Evolutionary conservation across 1,140 invertebrate genomes (phyloP), one percentile per base, ranked within the genome.

Genomic region (Drosophila leontia): DNA sequence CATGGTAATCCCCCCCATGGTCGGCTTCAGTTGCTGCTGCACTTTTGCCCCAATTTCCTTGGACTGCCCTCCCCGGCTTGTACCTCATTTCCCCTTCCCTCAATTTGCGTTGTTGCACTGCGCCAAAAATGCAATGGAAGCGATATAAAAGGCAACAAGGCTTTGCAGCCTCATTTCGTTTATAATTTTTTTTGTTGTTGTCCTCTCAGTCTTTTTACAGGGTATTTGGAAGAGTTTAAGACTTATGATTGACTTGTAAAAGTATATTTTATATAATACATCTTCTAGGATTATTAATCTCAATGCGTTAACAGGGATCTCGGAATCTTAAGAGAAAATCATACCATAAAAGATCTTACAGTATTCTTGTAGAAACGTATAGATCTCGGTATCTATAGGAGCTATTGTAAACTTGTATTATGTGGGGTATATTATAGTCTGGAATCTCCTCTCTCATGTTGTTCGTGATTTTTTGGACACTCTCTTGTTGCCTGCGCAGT

Each of bases 31-130:
- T 39, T 42, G 39, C 56, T 56, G 55, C 44, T 78, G 75, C 76
- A 71, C 75, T 78, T 78, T 78, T 78, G 76, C 76, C 76, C 76
- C 48, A 78, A 78, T 78, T 78, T 78, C 8, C 51, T 19, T 35
- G 37, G 65, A 9, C 17, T 23, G 23, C 56, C 41, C 34, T 42
- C 26, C 45, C 39, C 45, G 7, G 19, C 2, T 32, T 32, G 29
- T 32, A 19, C 39, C 64, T 56, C 62, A 19, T n/a, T 41, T 23
- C 39, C 13, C 7, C 1, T n/a, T 23, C 11, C 41, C 34, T 11
- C n/a, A 39, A 35, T 48, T 26, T 69, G 45, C 65, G 29, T 50
- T 68, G 45, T 50, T 68, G 65, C 74, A 70, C 64, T 78, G 75
- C 76, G 75, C 76, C 75, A 78, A 78, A 78, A 78, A 29, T 61